Evolutionary conservation across 2,888 invertebrate species (phyloP).

Genomic region (Harmothoe impar): DNA sequence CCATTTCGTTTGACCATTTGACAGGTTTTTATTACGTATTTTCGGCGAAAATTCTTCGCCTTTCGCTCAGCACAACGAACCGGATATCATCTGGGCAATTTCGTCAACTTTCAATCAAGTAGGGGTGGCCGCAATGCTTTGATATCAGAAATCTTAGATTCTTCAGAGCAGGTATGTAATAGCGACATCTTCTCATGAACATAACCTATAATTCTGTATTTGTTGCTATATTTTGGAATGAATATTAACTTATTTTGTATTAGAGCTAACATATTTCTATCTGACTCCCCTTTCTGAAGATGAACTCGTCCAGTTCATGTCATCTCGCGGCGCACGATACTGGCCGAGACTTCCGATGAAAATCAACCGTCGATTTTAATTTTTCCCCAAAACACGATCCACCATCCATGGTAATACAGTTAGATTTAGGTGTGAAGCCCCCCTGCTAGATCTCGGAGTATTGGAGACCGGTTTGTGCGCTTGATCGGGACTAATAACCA

Average conservation of each 20-base stretch:
- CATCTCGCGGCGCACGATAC: neutral
- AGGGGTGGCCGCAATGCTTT: no score
- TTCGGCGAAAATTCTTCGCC: neutral
- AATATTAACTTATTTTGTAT: no score
- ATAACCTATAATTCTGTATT: no score
- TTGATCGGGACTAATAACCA: neutral
- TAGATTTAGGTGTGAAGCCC: neutral
- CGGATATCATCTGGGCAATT: neutral
- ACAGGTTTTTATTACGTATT: neutral
- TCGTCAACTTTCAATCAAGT: no score
- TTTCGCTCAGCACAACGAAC: slow-evolving; percentile 1
- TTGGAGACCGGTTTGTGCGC: neutral
- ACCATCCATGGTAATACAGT: neutral
- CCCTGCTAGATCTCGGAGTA: neutral
- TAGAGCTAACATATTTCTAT: neutral
- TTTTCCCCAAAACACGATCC: slow-evolving; percentile 37
- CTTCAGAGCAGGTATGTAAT: no score
- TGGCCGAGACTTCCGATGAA: slow-evolving; percentile 50
- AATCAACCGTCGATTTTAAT: slow-evolving; percentile 58
- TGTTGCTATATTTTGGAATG: no score
- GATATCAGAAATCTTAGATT: no score
- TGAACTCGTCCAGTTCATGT: neutral
- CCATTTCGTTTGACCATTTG: slow-evolving; percentile 2
- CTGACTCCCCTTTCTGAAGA: neutral
- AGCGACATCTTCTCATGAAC: no score